phyloP scores from a whole-genome alignment of 1,140 invertebrate species.

The Drosophila simulans region DNA sequence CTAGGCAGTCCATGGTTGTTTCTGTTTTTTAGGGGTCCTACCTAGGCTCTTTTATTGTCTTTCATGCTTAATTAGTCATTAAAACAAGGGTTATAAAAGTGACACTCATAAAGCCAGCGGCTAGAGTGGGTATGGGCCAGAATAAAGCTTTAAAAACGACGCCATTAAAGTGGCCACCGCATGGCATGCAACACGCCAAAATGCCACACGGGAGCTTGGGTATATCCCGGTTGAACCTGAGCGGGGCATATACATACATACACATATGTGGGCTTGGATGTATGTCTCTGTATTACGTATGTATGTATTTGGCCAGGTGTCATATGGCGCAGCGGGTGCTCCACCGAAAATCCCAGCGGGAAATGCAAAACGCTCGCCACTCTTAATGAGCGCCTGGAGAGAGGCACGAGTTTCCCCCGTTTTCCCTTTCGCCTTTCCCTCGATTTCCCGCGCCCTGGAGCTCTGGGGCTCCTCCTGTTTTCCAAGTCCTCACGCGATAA shows the following conservation, averaged over 20 bases:
- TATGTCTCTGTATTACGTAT: background rate
- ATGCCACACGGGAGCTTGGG: conserved; percentile 29
- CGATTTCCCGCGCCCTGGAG: background rate
- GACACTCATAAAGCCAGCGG: conserved; percentile 68
- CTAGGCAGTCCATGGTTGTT: conserved; percentile 17
- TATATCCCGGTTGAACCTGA: conserved; percentile 65
- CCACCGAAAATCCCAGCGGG: conserved; percentile 73
- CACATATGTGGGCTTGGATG: background rate
- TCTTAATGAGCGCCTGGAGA: conserved; percentile 76
- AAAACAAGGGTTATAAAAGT: conserved; percentile 75
- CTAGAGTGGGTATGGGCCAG: conserved; percentile 8
- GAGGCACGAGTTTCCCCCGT: conserved; percentile 19
- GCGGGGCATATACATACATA: conserved; percentile 27
- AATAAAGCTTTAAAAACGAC: conserved; percentile 76
- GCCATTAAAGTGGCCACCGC: conserved; percentile 72
- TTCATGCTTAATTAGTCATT: conserved; percentile 77
- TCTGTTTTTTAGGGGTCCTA: conserved; percentile 16
- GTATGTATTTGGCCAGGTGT: conserved; percentile 53
- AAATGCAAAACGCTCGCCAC: conserved; percentile 71
- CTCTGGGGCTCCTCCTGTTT: conserved; percentile 5
- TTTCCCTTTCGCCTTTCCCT: background rate
- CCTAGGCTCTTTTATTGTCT: conserved; percentile 59
- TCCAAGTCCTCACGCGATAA: conserved; percentile 59
- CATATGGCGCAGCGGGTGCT: conserved; percentile 75
- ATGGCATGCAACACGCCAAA: conserved; percentile 70